These are phyloP conservation scores for Oceanodroma leucorhoa DNA, from an alignment of 2,797 vertebrate species.

Conservation along the genomic window DNA sequence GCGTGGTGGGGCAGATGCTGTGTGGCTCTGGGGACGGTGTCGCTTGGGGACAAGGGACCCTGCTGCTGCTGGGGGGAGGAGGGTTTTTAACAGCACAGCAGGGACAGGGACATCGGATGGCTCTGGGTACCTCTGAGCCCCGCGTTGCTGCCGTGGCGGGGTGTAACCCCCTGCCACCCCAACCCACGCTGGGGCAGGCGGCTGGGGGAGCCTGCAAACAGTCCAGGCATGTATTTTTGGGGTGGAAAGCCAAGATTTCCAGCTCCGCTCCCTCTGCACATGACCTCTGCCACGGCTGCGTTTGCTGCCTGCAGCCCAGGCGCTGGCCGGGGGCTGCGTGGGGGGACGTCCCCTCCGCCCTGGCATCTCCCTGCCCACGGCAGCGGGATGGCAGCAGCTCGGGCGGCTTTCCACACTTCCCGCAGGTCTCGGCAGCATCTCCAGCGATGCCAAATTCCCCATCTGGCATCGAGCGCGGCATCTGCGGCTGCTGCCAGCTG, in stretches of 20 bases:
- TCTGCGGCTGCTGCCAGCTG: not conserved
- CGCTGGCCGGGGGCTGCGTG: rapidly evolving
- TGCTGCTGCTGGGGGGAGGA: not conserved
- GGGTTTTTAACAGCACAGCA: not conserved
- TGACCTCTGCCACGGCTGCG: rapidly evolving
- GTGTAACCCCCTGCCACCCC: not conserved
- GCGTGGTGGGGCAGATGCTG: rapidly evolving
- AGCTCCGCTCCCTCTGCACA: rapidly evolving
- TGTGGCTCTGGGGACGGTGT: rapidly evolving
- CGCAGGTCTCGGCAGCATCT: rapidly evolving
- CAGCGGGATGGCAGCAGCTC: not conserved
- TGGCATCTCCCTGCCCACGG: not conserved
- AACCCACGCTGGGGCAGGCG: too few species aligned
- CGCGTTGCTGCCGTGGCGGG: rapidly evolving
- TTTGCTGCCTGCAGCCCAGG: not conserved
- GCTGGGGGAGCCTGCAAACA: not conserved
- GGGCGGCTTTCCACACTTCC: not conserved
- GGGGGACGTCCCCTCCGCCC: rapidly evolving
- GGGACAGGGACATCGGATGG: not conserved
- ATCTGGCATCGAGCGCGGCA: rapidly evolving
- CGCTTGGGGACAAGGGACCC: not conserved
- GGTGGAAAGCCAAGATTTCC: not conserved
- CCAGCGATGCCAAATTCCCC: not conserved
- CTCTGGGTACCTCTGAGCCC: not conserved
- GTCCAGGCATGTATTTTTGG: not conserved